Evolutionary conservation across 2,797 vertebrate species (phyloP), one percentile per base, ranked within the genome.

Genomic region (Tadarida brasiliensis): DNA sequence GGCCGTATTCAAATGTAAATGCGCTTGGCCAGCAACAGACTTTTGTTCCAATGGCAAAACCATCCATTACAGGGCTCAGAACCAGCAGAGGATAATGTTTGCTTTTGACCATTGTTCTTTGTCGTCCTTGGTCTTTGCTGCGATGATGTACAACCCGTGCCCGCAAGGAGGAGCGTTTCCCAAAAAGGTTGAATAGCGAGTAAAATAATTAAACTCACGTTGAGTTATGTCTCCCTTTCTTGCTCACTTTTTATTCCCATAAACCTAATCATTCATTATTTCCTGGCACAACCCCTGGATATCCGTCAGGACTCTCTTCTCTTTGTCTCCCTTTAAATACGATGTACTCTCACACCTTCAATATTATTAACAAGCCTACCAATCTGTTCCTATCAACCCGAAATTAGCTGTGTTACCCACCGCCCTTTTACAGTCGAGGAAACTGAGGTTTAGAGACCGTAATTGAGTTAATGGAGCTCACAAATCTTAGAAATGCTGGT

Each of bases 151-250:
- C 9, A 82, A 44, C n/a, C 15, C 39, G 6, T 91, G 24, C 5
- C 81, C 7, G 6, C 24, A 51, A 61, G 70, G 71, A 85, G 57
- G 51, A 84, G 44, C 22, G 16, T 92, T 89, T 73, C 54, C 54
- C 47, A 3, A 11, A 90, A 95, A 91, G 19, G 20, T 54, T 73
- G 17, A 11, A n/a, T 59, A 56, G 49, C 57, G 88, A 82, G 57
- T 82, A 24, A 92, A 85, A 90, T 44, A 56, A 87, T 71, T 83
- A 15, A 56, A 51, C 51, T 82, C n/a, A 39, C 26, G 80, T 44
- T 49, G 28, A 86, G 26, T 76, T 82, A 90, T 90, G 65, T 93
- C 7, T 81, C 7, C 70, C 33, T 78, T 94, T 94, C 56, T 87
- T 51, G 30, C 10, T 54, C 49, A 54, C 3, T 39, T 56, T 91